Evolutionary conservation across 2,797 vertebrate genomes (phyloP), one percentile per base, ranked within the genome.

Genomic region (Tragopan temminckii): DNA sequence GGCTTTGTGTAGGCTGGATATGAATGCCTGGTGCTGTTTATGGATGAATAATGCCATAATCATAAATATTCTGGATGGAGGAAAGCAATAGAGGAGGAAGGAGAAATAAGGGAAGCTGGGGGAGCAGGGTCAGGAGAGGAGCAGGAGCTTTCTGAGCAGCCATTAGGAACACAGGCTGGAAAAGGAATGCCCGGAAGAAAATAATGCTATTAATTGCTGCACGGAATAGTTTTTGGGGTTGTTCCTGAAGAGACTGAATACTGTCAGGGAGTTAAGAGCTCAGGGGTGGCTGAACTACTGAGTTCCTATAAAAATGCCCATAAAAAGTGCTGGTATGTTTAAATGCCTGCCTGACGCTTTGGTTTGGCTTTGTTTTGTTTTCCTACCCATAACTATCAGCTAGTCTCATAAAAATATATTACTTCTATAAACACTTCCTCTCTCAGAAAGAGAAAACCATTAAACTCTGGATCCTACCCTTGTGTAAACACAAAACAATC

Each of bases 201-300:
- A 7, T 89, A 90, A 91, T 94, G 85, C 85, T 80, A 29, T 83
- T 80, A 83, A 55, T 29, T 69, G 80, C 82, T 63, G 50, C 85
- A 8, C 36, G 83, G 91, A 63, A 63, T 38, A 69, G 74, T 63
- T 90, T 62, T 80, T 87, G 64, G 20, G 76, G 74, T 29, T 55
- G 80, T 76, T 95, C 67, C 89, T 76, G 52, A 66, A 67, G 82
- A 90, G 80, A 16, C 62, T 16, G 7, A 69, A 48, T 4, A 7
- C 89, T 90, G 2, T 74, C 83, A n/a, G 52, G 93, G 95, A 95
- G 86, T 93, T 93, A 92, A 90, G 89, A 64, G 92, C 92, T 92
- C 63, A 71, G 45, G 63, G 78, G 91, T 69, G 82, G 46, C 77
- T 86, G 55, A 86, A 85, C 88, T 93, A 66, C 85, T 4, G 93